Evolutionary conservation across 2,888 invertebrate species (phyloP), one percentile per base, ranked within the genome.

Genomic region (Noctua comes): DNA sequence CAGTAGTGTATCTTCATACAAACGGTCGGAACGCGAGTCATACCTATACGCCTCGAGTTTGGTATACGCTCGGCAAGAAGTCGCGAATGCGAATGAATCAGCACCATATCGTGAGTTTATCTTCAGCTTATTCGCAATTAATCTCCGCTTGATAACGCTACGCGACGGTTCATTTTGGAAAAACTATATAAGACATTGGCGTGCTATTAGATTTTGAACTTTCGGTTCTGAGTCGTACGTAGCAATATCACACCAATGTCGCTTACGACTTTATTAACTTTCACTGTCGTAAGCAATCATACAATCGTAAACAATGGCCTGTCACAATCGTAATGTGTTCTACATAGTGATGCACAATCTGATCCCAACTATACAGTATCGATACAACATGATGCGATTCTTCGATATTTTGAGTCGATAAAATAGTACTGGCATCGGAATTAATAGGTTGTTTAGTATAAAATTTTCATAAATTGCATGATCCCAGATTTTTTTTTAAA

Each of bases 131-230:
- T 57, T 43, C n/a, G 43, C 59, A 54, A 66, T 21, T 77, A 36
- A 79, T 83, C n/a, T 51, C 13, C 5, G 21, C 10, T 21, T 57
- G 21, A 16, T 57, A 73, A 40, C 54, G 54, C 57, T 74, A 82
- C 6, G 46, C 48, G 21, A 31, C 31, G 21, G 21, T 21, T 16
- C 10, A 21, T 31, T 62, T 31, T 1, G 21, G 27, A 59, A 59
- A 59, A 7, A 16, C 27, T 24, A 1, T 13, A n/a, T n/a, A n/a
- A n/a, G 5, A 7, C 21, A 4, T 8, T 21, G 13, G 10, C 21
- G 31, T 18, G 62, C 62, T 31, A 10, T 62, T 21, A 1, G 18
- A 62, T 31, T 62, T 31, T 31, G 31, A 31, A 31, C 62, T 31
- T 62, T 62, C 31, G 62, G 4, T 31, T 10, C 21, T 10, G 10